Conservation (phyloP, 2,113 vertebrate species). For the Psittacula cyanocephala region DNA sequence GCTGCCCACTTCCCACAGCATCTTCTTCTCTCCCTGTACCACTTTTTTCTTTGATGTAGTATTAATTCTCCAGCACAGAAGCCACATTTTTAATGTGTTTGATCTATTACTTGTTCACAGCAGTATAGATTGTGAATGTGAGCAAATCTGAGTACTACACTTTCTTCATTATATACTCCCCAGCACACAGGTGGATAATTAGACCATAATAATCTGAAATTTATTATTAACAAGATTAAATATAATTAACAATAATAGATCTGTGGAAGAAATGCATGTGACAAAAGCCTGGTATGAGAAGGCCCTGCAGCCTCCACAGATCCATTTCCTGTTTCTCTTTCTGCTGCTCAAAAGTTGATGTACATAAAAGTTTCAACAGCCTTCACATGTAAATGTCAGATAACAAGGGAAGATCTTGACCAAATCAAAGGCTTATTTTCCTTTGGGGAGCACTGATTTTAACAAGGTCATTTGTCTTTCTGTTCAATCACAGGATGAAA, state of each 20-base stretch:
- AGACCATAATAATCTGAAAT: not conserved
- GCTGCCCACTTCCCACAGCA: not conserved
- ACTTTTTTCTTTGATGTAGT: not conserved
- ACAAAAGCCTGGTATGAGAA: not conserved
- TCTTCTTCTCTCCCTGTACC: not conserved
- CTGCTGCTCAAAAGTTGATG: not conserved
- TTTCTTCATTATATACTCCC: not conserved
- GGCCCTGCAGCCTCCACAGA: not conserved
- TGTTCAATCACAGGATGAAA: constrained; percentile 21
- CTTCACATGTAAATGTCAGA: not conserved
- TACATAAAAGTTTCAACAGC: not conserved
- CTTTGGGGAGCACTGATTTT: constrained; percentile 12
- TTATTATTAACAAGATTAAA: not conserved
- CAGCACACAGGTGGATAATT: not conserved
- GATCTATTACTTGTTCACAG: not conserved
- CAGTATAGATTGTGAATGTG: not conserved
- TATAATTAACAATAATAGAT: not conserved
- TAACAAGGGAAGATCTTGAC: not conserved
- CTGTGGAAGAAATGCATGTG: not conserved
- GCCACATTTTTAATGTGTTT: not conserved
- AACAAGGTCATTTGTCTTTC: not conserved
- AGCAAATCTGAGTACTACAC: not conserved
- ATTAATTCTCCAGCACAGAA: not conserved
- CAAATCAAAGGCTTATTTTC: constrained; percentile 4
- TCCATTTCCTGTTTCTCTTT: not conserved